Evolutionary conservation across 2,888 invertebrate genomes (phyloP), one percentile per base, ranked within the genome.

Genomic region (Philereme transversata): DNA sequence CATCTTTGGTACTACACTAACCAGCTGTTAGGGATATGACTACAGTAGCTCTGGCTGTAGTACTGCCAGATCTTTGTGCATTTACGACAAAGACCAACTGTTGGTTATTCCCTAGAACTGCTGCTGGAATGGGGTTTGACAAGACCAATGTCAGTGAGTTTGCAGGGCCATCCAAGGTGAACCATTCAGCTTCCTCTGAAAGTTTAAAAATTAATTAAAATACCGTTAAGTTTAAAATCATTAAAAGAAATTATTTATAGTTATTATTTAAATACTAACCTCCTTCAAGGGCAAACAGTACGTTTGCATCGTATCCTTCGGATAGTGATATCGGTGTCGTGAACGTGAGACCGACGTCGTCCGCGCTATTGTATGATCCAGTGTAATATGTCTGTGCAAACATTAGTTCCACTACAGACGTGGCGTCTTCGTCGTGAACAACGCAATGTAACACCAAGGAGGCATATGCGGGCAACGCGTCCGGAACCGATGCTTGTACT

Each of bases 111-210:
- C 64, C 41, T 35, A 64, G 33, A n/a, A 76, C 64, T 43, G 63
- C 71, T 6, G 66, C 45, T 11, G 78, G 77, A 48, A 78, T 67
- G 4, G 71, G 54, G 9, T 45, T 63, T 5, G 46, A 53, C 4
- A 72, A 5, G 5, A 47, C 46, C 11, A 76, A 22, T 5, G 54
- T 60, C 7, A 60, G 43, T 5, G 65, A 62, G 51, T 74, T 73
- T n/a, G 35, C 65, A 4, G 49, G 22, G 9, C 7, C 51, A 22
- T 44, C 53, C n/a, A 73, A 51, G 7, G 10, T 46, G 45, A 78
- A 82, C 74, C 76, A 79, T 35, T 72, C 67, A 0, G 77, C 53
- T 34, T 73, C 48, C 5, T 75, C 81, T 81, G 67, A 43, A 76
- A 74, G 7, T 38, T 49, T 10, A 0, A 44, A 44, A 45, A 9